phyloP scores from a whole-genome alignment of 2,888 invertebrate species.

The Eledona agricola region DNA sequence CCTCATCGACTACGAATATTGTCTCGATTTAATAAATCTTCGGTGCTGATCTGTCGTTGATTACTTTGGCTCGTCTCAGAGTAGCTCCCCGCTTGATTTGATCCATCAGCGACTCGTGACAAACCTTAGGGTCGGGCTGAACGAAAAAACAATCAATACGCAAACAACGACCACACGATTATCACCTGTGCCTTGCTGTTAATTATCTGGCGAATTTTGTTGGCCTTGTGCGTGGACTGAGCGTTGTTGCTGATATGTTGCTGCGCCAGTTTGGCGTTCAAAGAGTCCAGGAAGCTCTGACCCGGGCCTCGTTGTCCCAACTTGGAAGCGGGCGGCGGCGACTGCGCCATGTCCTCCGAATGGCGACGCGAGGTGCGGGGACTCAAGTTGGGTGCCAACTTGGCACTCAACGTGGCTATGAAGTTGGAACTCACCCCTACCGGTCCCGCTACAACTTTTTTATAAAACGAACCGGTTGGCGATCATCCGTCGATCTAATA shows the following conservation, averaged over 20 bases:
- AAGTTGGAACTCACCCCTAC: slow-evolving; percentile 71
- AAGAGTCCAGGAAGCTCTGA: slow-evolving; percentile 78
- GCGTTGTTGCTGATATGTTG: slow-evolving; percentile 64
- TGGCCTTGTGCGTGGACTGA: slow-evolving; percentile 66
- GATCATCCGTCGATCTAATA: slow-evolving; percentile 46
- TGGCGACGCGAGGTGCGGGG: slow-evolving; percentile 67
- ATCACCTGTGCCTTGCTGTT: slow-evolving; percentile 75
- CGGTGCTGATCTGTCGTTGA: slow-evolving; percentile 88
- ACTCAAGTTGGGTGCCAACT: slow-evolving; percentile 70
- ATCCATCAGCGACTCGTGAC: slow-evolving; percentile 92
- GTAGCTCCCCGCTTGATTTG: slow-evolving; percentile 90
- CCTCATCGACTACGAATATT: too few relatives aligned
- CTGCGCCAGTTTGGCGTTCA: slow-evolving; percentile 80
- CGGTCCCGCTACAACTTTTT: slow-evolving; percentile 54
- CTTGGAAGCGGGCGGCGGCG: slow-evolving; percentile 38
- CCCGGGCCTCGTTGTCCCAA: slow-evolving; percentile 64
- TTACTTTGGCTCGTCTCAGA: slow-evolving; percentile 77
- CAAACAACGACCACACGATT: background rate
- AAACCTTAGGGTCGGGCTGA: slow-evolving; percentile 79
- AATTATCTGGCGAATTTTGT: slow-evolving; percentile 76
- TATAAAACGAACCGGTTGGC: slow-evolving; percentile 5
- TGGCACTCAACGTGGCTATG: slow-evolving; percentile 77
- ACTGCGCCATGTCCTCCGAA: slow-evolving; percentile 59
- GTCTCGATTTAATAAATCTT: slow-evolving; percentile 73
- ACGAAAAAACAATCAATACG: slow-evolving; percentile 40